Percentiles rank a stretch among this genome's conserved stretches.
Evolutionary conservation across 2,888 invertebrate species (phyloP).

Genomic region (Spatulosminthurus flaviceps): DNA sequence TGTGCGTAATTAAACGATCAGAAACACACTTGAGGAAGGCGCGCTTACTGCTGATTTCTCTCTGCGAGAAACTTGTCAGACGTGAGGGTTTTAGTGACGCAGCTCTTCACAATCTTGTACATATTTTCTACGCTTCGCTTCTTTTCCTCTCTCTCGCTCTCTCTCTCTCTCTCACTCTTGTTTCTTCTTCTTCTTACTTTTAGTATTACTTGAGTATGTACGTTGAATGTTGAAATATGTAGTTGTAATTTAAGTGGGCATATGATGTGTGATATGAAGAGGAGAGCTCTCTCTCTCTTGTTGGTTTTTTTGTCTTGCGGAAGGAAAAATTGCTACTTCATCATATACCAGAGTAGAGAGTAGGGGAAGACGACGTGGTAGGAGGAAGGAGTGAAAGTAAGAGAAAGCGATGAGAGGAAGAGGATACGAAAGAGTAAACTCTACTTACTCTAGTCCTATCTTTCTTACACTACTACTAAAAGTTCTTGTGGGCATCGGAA

Average conservation of each 20-base stretch:
- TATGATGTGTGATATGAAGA: conserved; percentile 40
- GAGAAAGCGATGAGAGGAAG: conserved; percentile 4
- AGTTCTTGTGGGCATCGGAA: no score
- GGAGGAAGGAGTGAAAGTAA: background rate
- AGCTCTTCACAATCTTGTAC: background rate
- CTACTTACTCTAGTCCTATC: no score
- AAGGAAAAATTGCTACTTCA: conserved; percentile 12
- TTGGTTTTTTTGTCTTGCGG: conserved; percentile 21
- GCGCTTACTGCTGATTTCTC: conserved; percentile 26
- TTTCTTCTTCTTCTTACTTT: background rate
- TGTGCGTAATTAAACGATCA: conserved; percentile 54
- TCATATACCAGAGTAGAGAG: background rate
- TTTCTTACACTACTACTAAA: no score
- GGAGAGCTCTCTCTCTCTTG: conserved; percentile 37
- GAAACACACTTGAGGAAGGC: conserved; percentile 50
- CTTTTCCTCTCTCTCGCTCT: background rate
- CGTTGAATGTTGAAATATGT: background rate
- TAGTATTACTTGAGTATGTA: background rate
- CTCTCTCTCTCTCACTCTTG: background rate
- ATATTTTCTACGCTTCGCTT: no score
- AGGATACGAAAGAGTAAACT: background rate
- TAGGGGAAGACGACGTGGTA: no score
- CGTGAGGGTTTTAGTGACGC: background rate
- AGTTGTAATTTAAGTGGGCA: conserved; percentile 27
- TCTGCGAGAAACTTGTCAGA: conserved; percentile 39